Evolutionary conservation across 2,888 invertebrate species (phyloP), one percentile per base, ranked within the genome.

Genomic region (Synanthedon tipuliformis): DNA sequence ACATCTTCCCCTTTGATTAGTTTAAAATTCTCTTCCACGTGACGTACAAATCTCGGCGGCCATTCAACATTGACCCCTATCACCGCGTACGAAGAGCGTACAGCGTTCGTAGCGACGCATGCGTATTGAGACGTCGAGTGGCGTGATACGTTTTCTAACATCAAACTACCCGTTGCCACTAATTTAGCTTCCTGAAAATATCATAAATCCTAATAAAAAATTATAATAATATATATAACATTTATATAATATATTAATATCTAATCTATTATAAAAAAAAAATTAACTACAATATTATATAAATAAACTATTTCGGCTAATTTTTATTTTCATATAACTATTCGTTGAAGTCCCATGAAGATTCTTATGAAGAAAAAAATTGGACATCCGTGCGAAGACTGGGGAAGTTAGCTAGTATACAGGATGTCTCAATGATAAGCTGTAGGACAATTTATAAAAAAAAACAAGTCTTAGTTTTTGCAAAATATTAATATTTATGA

Each of bases 41-140:
- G 27, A 0, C 48, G 50, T 0, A 62, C 7, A 50, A 87, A 78
- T 10, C 48, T 51, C 1, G 89, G 88, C 51, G 83, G 65, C 83
- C 89, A 87, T 55, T 90, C 82, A 0, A 93, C 89, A 12, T 71
- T 71, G 0, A 93, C 66, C n/a, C 72, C 63, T 51, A 91, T 87
- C 1, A 77, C 75, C 1, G 89, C 82, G 50, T 84, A 78, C 1
- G 82, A 81, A 0, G 86, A 81, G 0, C 91, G 92, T 0, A 89
- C 90, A 0, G 80, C 77, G 71, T 92, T 92, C 18, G 80, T 74
- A 0, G 89, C 91, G 1, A 89, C 78, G 62, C 92, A 93, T 0
- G 88, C 85, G 68, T 90, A 92, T 1, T 78, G 75, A 0, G 90
- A 88, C 3, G 85, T 76, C 58, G 90, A 85, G 0, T 62, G 40